phyloP scores from a whole-genome alignment of 1,140 invertebrate genomes.

The Stegodyphus dumicola region DNA sequence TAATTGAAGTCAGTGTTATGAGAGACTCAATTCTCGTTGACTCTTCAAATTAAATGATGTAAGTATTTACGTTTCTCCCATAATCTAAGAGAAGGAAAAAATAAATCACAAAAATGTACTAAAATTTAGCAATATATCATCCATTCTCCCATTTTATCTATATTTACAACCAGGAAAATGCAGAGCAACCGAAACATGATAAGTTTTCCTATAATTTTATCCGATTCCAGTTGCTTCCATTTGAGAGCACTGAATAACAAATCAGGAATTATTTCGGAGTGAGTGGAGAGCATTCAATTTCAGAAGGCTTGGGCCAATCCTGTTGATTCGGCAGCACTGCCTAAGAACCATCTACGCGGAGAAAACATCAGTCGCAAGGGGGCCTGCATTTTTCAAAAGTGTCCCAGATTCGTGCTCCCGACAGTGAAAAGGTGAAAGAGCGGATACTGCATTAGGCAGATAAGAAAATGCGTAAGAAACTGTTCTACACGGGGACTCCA shows the following conservation, averaged over 20 bases:
- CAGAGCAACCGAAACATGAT: constrained; percentile 15
- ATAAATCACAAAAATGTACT: too few relatives aligned
- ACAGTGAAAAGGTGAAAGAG: constrained; percentile 56
- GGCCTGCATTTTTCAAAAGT: constrained; percentile 51
- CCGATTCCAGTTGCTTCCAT: not conserved
- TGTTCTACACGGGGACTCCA: constrained; percentile 7
- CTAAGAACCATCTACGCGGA: constrained; percentile 3
- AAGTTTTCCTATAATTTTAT: constrained; percentile 16
- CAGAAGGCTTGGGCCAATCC: not conserved
- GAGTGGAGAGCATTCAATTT: constrained; percentile 24
- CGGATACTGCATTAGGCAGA: constrained; percentile 50
- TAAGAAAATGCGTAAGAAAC: constrained; percentile 43
- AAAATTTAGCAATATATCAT: too few relatives aligned
- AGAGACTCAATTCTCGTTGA: too few relatives aligned
- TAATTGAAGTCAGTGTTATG: too few relatives aligned
- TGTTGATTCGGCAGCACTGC: constrained; percentile 14
- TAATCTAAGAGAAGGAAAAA: too few relatives aligned
- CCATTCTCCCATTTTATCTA: not conserved
- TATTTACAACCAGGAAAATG: not conserved
- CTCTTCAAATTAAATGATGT: too few relatives aligned
- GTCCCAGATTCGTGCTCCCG: constrained; percentile 39
- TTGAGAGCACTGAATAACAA: not conserved
- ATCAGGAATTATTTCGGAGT: constrained; percentile 3
- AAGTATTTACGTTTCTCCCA: too few relatives aligned
- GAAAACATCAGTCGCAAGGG: constrained; percentile 33